Percentiles rank a stretch among this genome's conserved stretches.
phyloP scores from a whole-genome alignment of 1,140 invertebrate genomes.

The Agrypnia vestita region DNA sequence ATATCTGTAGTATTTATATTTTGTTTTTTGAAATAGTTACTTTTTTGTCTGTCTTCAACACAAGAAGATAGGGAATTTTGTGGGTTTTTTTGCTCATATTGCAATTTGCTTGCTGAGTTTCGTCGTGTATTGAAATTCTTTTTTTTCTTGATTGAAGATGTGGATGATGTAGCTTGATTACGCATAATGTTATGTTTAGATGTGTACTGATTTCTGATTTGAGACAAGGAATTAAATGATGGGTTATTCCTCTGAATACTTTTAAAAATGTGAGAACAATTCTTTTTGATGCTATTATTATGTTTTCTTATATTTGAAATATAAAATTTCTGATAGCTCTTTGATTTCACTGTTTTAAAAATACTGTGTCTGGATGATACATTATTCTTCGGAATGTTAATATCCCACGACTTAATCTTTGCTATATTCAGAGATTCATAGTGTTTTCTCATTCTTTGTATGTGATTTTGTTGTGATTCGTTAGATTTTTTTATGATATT shows the following conservation, averaged over 20 bases:
- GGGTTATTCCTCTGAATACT: not conserved
- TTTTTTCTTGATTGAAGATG: not conserved
- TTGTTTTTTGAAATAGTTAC: not conserved
- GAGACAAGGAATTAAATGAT: not conserved
- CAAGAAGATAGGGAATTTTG: not conserved
- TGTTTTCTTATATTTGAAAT: not conserved
- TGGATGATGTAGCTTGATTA: not conserved
- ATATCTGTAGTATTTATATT: not conserved
- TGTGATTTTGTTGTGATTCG: conserved; percentile 12
- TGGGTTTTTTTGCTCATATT: not conserved
- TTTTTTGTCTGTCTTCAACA: not conserved
- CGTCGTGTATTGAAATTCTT: not conserved
- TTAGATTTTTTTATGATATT: no score
- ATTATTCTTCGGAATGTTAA: not conserved
- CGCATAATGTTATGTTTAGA: not conserved
- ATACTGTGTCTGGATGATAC: conserved; percentile 10
- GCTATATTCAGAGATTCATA: not conserved
- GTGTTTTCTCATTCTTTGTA: conserved; percentile 18
- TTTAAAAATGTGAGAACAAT: conserved; percentile 7
- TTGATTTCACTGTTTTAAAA: not conserved
- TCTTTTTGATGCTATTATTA: not conserved
- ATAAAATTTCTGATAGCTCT: not conserved
- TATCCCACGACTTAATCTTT: not conserved
- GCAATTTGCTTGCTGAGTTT: not conserved
- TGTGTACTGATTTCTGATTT: not conserved